A percentile compares a stretch with the other conserved stretches of the same genome.
phyloP scores from a whole-genome alignment of 2,888 invertebrate species.

The Orchesellides sinensis region DNA sequence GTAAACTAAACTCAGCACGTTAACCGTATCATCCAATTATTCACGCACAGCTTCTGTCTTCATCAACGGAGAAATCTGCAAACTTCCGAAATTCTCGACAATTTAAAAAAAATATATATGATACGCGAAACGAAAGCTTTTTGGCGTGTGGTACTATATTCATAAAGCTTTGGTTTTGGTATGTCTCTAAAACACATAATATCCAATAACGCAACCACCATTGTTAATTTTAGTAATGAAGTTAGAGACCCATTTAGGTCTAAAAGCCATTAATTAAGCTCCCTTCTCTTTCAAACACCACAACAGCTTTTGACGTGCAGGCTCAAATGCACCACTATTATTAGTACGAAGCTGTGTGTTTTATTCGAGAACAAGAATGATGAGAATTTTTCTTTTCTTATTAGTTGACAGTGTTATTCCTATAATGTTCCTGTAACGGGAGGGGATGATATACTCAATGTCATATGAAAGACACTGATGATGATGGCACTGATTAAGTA shows the following conservation, averaged over 20 bases:
- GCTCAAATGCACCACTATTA: too few relatives aligned
- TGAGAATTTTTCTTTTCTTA: slow-evolving; percentile 25
- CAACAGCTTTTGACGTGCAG: not conserved
- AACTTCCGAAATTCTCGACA: too few relatives aligned
- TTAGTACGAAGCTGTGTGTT: not conserved
- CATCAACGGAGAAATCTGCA: too few relatives aligned
- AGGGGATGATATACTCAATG: not conserved
- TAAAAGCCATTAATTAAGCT: slow-evolving; percentile 68
- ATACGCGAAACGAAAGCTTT: too few relatives aligned
- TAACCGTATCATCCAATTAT: too few relatives aligned
- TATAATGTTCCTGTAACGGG: not conserved
- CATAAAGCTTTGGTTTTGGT: too few relatives aligned
- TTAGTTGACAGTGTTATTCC: slow-evolving; percentile 3
- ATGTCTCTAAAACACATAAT: too few relatives aligned
- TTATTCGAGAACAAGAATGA: slow-evolving; percentile 19
- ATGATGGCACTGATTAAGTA: slow-evolving; percentile 2
- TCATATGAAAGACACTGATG: not conserved
- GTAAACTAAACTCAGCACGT: too few relatives aligned
- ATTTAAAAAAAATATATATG: too few relatives aligned
- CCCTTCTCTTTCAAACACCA: slow-evolving; percentile 28
- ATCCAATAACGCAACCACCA: too few relatives aligned
- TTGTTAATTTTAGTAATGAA: slow-evolving; percentile 40
- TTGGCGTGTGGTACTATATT: too few relatives aligned
- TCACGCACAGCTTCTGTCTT: too few relatives aligned
- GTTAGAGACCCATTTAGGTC: slow-evolving; percentile 40